phyloP scores from a whole-genome alignment of 2,888 invertebrate genomes.

The Beris morrisii region DNA sequence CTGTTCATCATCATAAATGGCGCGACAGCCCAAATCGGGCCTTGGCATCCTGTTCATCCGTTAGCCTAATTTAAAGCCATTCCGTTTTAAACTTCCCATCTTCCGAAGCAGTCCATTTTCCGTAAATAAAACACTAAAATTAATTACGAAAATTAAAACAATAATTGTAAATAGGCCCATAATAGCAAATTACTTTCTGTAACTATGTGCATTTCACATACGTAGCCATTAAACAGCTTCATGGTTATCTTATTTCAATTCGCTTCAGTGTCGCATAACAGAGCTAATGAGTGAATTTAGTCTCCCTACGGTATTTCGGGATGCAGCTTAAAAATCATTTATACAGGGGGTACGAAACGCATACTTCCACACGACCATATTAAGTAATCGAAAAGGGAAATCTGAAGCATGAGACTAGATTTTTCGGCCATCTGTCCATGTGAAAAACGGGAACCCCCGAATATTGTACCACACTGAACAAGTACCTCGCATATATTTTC shows the following conservation, averaged over 20 bases:
- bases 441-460: slow-evolving; percentile 14
- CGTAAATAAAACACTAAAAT: too few species aligned
- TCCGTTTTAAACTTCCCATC: not conserved
- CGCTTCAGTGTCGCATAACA: slow-evolving; percentile 26
- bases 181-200: slow-evolving; percentile 26
- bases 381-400: slow-evolving; percentile 13
- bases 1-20: too few species aligned
- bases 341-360: slow-evolving; percentile 13
- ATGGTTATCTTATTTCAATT: slow-evolving; percentile 25
- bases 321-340: not conserved
- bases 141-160: too few species aligned
- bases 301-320: slow-evolving; percentile 25
- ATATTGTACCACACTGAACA: not conserved
- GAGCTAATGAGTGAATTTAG: slow-evolving; percentile 26
- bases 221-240: slow-evolving; percentile 16
- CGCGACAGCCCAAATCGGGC: too few species aligned
- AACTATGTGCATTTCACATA: not conserved
- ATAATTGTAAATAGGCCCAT: slow-evolving; percentile 19
- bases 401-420: slow-evolving; percentile 33
- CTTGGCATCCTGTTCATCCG: too few species aligned
- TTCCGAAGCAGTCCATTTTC: not conserved
- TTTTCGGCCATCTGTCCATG: slow-evolving; percentile 39
- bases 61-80: too few species aligned
- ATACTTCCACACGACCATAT: slow-evolving; percentile 21
- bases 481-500: too few species aligned